phyloP scores from a whole-genome alignment of 2,113 vertebrate genomes.

The Boleophthalmus pectinirostris region DNA sequence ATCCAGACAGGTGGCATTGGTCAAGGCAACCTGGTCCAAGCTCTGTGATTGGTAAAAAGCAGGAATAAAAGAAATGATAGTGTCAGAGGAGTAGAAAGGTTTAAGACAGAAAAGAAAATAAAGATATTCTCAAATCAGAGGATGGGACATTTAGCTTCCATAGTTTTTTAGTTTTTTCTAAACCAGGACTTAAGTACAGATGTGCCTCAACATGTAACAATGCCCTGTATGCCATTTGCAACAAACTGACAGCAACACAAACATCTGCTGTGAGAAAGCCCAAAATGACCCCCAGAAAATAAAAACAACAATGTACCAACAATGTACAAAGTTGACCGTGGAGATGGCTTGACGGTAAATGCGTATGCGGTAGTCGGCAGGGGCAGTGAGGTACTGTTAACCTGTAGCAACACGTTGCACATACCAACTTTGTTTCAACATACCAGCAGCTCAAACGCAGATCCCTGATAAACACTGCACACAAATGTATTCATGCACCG shows the following conservation, averaged over 20 bases:
- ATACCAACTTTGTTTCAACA: constrained; percentile 61
- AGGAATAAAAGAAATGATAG: constrained; percentile 67
- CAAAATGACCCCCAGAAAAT: constrained; percentile 6
- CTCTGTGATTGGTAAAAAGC: constrained; percentile 83
- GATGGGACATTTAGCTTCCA: not conserved
- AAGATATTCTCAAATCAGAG: constrained; percentile 47
- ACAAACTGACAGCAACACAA: constrained; percentile 14
- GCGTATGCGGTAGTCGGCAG: constrained; percentile 50
- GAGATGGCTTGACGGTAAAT: constrained; percentile 16
- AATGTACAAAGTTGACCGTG: constrained; percentile 21
- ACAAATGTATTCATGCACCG: constrained; percentile 31
- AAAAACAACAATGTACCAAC: not conserved
- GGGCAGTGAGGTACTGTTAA: constrained; percentile 45
- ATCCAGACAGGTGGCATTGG: constrained; percentile 81
- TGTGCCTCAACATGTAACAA: constrained; percentile 52
- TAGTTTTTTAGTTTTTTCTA: too few species aligned
- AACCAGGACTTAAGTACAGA: constrained; percentile 28
- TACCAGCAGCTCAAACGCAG: constrained; percentile 54
- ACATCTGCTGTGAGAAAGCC: constrained; percentile 17
- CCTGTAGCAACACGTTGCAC: constrained; percentile 71
- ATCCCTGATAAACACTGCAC: constrained; percentile 37
- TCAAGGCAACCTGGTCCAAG: constrained; percentile 82
- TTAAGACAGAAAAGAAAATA: constrained; percentile 58
- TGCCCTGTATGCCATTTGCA: constrained; percentile 2
- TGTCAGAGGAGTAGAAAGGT: constrained; percentile 46